phyloP scores from a whole-genome alignment of 2,797 vertebrate genomes.

The Urosaurus nigricauda region DNA sequence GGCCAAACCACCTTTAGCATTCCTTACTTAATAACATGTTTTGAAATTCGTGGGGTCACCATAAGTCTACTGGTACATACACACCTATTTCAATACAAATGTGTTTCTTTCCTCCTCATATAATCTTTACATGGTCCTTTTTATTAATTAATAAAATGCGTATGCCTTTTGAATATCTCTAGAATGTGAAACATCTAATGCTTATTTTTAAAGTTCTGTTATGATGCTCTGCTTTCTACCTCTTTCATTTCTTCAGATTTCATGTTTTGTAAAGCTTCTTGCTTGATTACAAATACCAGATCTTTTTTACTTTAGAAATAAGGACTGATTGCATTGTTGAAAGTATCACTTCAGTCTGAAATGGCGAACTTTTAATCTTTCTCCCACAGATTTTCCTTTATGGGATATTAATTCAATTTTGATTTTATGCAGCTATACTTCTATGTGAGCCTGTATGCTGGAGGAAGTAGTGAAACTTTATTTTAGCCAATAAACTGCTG shows the following conservation, averaged over 20 bases:
- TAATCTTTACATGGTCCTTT: neutral
- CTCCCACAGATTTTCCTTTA: constrained; percentile 23
- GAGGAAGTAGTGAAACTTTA: constrained; percentile 53
- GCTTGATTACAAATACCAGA: constrained; percentile 4
- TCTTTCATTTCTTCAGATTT: neutral
- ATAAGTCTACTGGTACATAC: too few species aligned
- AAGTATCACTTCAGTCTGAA: constrained; percentile 14
- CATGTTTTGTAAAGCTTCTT: neutral
- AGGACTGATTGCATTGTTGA: neutral
- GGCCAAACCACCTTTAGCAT: too few species aligned
- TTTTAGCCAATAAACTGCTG: neutral
- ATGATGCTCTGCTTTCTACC: neutral
- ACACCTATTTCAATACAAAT: neutral
- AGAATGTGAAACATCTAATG: neutral
- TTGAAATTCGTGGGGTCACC: too few species aligned
- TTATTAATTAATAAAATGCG: neutral
- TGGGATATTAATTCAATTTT: constrained; percentile 48
- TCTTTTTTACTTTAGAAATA: neutral
- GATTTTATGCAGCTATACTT: constrained; percentile 2
- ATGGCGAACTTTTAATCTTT: constrained; percentile 29
- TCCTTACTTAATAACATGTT: too few species aligned
- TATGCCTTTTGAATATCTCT: neutral
- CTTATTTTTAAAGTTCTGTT: neutral
- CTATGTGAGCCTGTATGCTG: neutral
- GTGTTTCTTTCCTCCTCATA: neutral